Conservation (phyloP, 1,140 invertebrate species). For the Saccostrea cuccullata region DNA sequence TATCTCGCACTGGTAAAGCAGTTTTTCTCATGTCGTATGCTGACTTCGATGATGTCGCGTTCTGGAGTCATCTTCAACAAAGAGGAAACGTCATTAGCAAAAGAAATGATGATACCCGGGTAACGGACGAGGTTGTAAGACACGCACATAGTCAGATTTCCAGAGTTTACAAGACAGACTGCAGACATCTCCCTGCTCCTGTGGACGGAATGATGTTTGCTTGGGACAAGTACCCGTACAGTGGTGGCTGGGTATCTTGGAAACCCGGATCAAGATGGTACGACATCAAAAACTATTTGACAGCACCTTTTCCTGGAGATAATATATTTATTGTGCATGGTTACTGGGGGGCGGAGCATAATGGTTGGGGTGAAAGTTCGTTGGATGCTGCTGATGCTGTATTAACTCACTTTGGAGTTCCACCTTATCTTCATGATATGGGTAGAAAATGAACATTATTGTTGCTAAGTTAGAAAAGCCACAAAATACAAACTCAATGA, state of each 20-base stretch:
- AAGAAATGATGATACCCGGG: background rate
- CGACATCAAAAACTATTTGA: background rate
- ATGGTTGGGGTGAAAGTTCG: background rate
- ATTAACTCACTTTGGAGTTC: background rate
- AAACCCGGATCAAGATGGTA: constrained; percentile 28
- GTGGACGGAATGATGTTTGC: constrained; percentile 13
- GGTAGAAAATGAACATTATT: no score
- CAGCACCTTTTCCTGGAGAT: background rate
- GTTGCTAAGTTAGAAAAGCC: no score
- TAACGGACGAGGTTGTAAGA: background rate
- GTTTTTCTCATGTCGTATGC: constrained; percentile 18
- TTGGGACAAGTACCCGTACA: constrained; percentile 33
- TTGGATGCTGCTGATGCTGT: background rate
- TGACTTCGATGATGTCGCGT: background rate
- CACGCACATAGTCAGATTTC: constrained; percentile 32
- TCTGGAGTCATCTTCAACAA: constrained; percentile 5
- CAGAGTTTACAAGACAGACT: constrained; percentile 15
- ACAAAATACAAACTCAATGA: no score
- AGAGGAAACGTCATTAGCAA: background rate
- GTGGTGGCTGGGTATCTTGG: constrained; percentile 29
- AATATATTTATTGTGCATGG: constrained; percentile 4
- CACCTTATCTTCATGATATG: background rate
- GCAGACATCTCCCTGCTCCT: constrained; percentile 1
- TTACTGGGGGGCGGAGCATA: background rate
- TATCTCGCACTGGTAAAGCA: background rate